Evolutionary conservation across 2,113 vertebrate species (phyloP).

Genomic region (Physeter macrocephalus): DNA sequence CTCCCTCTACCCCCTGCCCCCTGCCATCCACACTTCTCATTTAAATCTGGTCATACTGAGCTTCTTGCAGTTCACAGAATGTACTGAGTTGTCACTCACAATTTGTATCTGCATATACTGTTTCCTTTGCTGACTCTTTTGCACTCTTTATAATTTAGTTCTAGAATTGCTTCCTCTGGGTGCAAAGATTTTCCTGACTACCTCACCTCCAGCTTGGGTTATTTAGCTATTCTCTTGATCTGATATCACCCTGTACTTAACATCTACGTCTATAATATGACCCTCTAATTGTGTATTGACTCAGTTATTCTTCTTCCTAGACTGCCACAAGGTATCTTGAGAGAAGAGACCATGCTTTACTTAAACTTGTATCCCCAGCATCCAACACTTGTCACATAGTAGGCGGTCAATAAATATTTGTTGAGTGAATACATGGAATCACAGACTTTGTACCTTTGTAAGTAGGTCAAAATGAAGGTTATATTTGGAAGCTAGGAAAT

Average conservation of each 20-base stretch:
- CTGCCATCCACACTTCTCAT: neutral
- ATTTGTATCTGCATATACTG: neutral
- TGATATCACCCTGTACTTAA: neutral
- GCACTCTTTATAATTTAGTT: neutral
- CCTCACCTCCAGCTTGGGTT: fast-evolving
- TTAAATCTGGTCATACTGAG: neutral
- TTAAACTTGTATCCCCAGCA: neutral
- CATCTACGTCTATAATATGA: neutral
- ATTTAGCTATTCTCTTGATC: neutral
- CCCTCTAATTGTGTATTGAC: neutral
- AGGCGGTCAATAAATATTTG: neutral
- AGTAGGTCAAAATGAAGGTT: neutral
- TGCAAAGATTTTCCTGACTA: neutral
- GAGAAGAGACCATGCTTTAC: neutral
- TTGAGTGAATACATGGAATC: neutral
- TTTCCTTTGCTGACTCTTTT: neutral
- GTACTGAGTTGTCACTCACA: neutral
- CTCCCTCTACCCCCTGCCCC: too few species aligned
- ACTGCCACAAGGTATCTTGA: neutral
- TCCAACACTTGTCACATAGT: neutral
- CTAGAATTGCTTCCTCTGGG: neutral
- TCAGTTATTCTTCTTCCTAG: neutral
- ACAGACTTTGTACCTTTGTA: neutral
- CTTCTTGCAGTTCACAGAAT: neutral
- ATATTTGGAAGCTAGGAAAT: neutral